phyloP scores from a whole-genome alignment of 2,797 vertebrate genomes.

The Lemur catta region DNA sequence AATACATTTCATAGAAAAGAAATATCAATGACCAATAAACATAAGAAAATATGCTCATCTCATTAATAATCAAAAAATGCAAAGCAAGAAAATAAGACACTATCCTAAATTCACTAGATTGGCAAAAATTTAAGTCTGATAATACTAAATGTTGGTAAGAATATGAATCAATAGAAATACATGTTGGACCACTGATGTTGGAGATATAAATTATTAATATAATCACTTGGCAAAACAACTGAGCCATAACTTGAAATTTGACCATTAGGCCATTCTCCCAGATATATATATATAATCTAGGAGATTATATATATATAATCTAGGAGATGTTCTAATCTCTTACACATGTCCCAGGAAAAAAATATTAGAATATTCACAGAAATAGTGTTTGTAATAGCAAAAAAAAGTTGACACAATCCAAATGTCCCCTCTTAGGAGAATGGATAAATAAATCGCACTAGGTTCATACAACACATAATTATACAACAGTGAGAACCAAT shows the following conservation, averaged over 20 bases:
- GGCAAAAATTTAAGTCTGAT: neutral
- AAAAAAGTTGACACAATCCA: too few species aligned
- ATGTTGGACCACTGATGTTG: neutral
- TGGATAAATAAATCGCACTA: too few species aligned
- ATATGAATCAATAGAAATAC: neutral
- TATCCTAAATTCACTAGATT: neutral
- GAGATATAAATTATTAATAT: neutral
- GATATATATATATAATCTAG: neutral
- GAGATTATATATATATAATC: too few species aligned
- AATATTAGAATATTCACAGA: neutral
- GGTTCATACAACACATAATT: neutral
- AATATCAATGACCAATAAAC: neutral
- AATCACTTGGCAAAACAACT: neutral
- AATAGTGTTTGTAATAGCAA: too few species aligned
- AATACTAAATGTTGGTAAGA: neutral
- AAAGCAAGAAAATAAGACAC: neutral
- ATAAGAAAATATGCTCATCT: neutral
- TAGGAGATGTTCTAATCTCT: too few species aligned
- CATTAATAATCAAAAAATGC: neutral
- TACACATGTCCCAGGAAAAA: too few species aligned
- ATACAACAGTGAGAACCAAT: neutral
- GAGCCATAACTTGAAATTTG: neutral
- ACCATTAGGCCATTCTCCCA: neutral
- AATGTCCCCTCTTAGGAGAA: too few species aligned
- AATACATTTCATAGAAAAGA: neutral